A percentile compares a stretch with the other conserved stretches of the same genome.
These are phyloP conservation scores for Belgica antarctica DNA, from an alignment of 2,888 invertebrate genomes.

Conservation along the genomic window DNA sequence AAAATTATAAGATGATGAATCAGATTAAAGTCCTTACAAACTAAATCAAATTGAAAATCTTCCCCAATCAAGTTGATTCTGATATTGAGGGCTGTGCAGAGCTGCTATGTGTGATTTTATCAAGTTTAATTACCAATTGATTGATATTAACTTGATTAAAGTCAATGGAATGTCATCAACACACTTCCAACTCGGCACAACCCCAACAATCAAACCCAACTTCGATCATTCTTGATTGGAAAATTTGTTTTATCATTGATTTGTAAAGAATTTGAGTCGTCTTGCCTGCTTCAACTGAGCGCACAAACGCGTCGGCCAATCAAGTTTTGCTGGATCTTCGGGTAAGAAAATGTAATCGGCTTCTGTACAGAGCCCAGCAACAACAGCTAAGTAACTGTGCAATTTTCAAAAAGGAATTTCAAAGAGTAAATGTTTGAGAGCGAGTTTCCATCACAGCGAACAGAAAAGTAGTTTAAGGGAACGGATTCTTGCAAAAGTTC, in stretches of 20 bases:
- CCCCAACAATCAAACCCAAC: too few species aligned
- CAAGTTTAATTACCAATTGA: too few species aligned
- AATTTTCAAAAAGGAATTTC: slow-evolving; percentile 10
- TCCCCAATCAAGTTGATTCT: neutral
- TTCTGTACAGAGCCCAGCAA: slow-evolving; percentile 77
- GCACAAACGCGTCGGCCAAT: slow-evolving; percentile 76
- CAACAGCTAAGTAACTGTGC: slow-evolving; percentile 77
- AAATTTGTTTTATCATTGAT: neutral
- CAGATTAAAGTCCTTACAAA: neutral
- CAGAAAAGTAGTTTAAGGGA: too few species aligned
- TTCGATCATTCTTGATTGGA: neutral
- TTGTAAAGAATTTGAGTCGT: slow-evolving; percentile 42
- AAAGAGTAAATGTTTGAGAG: too few species aligned
- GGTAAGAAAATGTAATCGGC: slow-evolving; percentile 88
- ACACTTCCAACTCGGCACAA: too few species aligned
- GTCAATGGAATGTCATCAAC: too few species aligned
- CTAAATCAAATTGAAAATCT: neutral
- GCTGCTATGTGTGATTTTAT: too few species aligned
- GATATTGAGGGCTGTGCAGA: too few species aligned
- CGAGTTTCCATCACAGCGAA: too few species aligned
- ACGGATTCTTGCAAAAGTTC: too few species aligned
- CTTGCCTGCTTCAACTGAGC: slow-evolving; percentile 69
- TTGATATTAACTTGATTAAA: too few species aligned
- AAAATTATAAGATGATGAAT: neutral
- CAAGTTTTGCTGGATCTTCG: slow-evolving; percentile 75